Base-by-base conservation (phyloP, 2,797 vertebrate species). In the Chromobotia macracanthus region DNA sequence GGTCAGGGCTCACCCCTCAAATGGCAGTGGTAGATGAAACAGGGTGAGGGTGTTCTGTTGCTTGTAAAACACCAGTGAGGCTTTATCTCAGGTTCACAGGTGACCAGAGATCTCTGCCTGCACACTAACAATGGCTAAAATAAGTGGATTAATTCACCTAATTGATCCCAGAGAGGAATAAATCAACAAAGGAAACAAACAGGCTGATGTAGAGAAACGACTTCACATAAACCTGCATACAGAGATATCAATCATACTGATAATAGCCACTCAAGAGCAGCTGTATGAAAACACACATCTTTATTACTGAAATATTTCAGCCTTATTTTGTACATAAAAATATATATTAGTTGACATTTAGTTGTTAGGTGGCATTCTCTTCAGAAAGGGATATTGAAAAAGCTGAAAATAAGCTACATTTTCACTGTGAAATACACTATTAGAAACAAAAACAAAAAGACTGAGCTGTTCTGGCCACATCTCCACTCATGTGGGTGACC, bases 11-110 rank as follows among this genome's bases (percentile, higher is more conserved):
- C 63, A 60, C 51, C 35, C 60, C 61, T 68, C 21, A 65, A 77
- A 85, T 71, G 78, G 75, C 65, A 84, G 48, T 71, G 56, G 25
- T 41, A 79, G 72, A 64, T 82, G 41, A 44, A 35, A n/a, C 28
- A 7, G 61, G 53, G 46, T 4, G 44, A 80, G 6, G 18, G 53
- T 55, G 68, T 48, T 64, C 41, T 60, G 66, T 46, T 69, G 64
- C 71, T 80, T 84, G 69, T 80, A 84, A 83, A 85, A 76, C 56
- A 60, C 66, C 56, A n/a, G 64, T 75, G 74, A 65, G 77, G 74
- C 50, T 78, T 21, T 65, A 51, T 58, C 75, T 85, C 64, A 58
- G 44, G 51, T 64, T 78, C 75, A 81, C 83, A 74, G 75, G 65
- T 77, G 75, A 86, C 76, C 82, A 73, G 63, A 55, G 46, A 51